A percentile compares a stretch with the other conserved stretches of the same genome.
phyloP scores from a whole-genome alignment of 1,140 invertebrate species.

The Latrodectus geometricus region DNA sequence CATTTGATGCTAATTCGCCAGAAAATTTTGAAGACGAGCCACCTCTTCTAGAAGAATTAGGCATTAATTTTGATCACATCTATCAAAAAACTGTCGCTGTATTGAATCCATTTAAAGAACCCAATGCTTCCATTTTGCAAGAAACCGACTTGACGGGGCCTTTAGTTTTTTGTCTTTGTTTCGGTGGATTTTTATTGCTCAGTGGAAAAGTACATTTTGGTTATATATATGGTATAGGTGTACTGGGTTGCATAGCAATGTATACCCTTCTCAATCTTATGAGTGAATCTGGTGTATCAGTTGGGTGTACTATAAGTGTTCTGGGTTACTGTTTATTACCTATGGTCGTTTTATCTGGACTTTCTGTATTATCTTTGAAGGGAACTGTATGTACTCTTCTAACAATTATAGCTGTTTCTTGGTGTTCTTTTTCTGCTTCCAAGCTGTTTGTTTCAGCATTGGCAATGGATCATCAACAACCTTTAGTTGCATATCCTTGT shows the following conservation, averaged over 20 bases:
- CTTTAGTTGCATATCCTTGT: conserved; percentile 95
- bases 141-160: conserved; percentile 96
- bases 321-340: conserved; percentile 95
- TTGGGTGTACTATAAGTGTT: conserved; percentile 89
- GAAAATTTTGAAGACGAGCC: conserved; percentile 76
- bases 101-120: conserved; percentile 84
- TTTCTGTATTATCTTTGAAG: conserved; percentile 84
- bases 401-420: conserved; percentile 82
- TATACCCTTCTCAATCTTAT: conserved; percentile 90
- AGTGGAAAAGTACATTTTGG: conserved; percentile 73
- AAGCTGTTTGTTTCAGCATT: conserved; percentile 94
- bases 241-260: conserved; percentile 92
- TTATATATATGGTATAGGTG: conserved; percentile 95
- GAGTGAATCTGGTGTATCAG: conserved; percentile 80
- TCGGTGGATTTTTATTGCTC: conserved; percentile 80
- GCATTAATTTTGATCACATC: conserved; percentile 93
- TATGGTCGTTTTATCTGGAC: conserved; percentile 86
- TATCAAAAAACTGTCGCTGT: conserved; percentile 90
- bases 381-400: conserved; percentile 73
- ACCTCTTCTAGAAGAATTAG: conserved; percentile 88
- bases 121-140: conserved; percentile 81
- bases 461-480: conserved; percentile 88
- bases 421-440: conserved; percentile 92
- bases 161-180: conserved; percentile 89
- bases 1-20: background rate